phyloP scores from a whole-genome alignment of 2,888 invertebrate species.

The Isotomurus palustris region DNA sequence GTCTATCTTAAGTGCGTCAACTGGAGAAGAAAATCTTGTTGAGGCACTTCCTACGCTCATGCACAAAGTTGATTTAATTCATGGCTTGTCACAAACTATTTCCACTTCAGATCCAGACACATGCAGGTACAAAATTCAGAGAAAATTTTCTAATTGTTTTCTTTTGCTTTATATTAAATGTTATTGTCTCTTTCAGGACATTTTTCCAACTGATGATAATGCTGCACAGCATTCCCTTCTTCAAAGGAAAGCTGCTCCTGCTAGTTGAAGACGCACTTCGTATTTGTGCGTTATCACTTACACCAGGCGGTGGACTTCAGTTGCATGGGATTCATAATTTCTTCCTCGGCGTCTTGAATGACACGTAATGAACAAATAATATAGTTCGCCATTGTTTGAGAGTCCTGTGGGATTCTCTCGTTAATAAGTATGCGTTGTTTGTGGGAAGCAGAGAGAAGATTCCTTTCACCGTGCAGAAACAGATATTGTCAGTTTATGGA shows the following conservation, averaged over 20 bases:
- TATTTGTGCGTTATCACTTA: not conserved
- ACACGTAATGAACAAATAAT: not conserved
- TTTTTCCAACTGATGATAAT: not conserved
- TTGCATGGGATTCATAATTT: not conserved
- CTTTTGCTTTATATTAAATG: not conserved
- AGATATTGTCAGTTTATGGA: slow-evolving; percentile 21
- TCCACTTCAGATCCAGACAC: slow-evolving; percentile 19
- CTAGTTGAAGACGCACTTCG: slow-evolving; percentile 1
- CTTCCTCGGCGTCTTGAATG: not conserved
- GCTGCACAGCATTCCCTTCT: not conserved
- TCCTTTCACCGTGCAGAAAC: slow-evolving; percentile 16
- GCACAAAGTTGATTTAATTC: slow-evolving; percentile 27
- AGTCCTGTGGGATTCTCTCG: not conserved
- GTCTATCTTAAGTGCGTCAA: not conserved
- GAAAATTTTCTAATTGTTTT: not conserved
- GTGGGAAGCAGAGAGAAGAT: slow-evolving; percentile 5
- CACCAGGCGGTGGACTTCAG: not conserved
- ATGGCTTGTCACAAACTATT: slow-evolving; percentile 25
- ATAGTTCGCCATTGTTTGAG: not conserved
- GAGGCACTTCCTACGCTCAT: slow-evolving; percentile 16
- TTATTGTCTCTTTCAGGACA: not conserved
- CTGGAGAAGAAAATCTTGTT: slow-evolving; percentile 11
- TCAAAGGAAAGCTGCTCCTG: not conserved
- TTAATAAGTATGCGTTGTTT: not conserved
- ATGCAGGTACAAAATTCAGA: slow-evolving; percentile 17